These are phyloP conservation scores for Lacerta viridis DNA, from an alignment of 2,797 vertebrate species.

Conservation along the genomic window DNA sequence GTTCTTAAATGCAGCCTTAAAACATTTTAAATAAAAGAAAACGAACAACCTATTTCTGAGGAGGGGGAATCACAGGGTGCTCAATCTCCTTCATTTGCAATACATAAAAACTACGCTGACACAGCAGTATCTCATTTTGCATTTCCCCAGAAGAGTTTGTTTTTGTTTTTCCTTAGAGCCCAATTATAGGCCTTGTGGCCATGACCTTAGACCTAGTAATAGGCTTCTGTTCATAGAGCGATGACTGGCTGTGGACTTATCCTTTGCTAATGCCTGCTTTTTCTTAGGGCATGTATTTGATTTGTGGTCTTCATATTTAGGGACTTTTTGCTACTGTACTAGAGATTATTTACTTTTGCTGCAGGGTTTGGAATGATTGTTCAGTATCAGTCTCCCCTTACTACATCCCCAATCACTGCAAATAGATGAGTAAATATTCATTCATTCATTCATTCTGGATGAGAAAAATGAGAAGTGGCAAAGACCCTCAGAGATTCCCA, in stretches of 20 bases:
- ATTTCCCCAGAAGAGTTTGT: background rate
- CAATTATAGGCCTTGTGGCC: background rate
- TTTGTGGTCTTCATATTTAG: background rate
- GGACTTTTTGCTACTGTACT: background rate
- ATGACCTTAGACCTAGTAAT: background rate
- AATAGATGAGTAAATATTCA: background rate
- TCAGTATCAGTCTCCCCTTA: background rate
- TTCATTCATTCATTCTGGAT: background rate
- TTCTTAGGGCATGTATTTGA: background rate
- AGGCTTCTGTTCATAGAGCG: background rate
- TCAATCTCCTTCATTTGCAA: slow-evolving; percentile 13
- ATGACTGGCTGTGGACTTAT: background rate
- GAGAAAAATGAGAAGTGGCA: background rate
- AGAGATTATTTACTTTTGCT: slow-evolving; percentile 13
- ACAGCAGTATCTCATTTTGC: background rate
- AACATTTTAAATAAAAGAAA: slow-evolving; percentile 7
- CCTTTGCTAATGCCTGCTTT: slow-evolving; percentile 9
- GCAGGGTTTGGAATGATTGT: background rate
- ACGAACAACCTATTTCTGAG: background rate
- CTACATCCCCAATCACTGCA: background rate
- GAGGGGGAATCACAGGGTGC: background rate
- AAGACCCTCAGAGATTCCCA: background rate
- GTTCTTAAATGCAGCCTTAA: background rate
- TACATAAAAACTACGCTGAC: background rate
- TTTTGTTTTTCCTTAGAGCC: background rate